These are phyloP conservation scores for Esox niger DNA, from an alignment of 2,113 vertebrate genomes.

Conservation along the genomic window DNA sequence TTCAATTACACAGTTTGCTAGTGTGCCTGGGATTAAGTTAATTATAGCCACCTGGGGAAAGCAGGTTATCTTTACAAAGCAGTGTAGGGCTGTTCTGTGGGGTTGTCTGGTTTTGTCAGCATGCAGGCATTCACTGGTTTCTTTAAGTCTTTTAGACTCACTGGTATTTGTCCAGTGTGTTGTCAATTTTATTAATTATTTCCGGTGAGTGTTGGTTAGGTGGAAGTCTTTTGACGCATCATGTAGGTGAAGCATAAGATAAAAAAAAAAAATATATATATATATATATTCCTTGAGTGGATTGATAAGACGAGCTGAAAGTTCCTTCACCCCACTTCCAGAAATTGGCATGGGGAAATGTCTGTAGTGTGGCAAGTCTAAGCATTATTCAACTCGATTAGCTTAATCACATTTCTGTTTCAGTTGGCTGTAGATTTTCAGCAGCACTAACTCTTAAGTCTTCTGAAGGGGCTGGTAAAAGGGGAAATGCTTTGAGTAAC, in stretches of 20 bases:
- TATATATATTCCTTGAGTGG: too few relatives aligned
- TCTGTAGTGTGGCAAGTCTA: too few relatives aligned
- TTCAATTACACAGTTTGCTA: conserved; percentile 14
- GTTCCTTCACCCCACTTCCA: background rate
- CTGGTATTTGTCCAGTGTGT: background rate
- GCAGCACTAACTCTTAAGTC: too few relatives aligned
- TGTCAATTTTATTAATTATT: background rate
- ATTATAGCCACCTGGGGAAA: conserved; percentile 46
- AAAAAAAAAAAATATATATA: too few relatives aligned
- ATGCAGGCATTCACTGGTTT: background rate
- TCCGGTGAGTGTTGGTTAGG: background rate
- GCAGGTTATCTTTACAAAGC: conserved; percentile 39
- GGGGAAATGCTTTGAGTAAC: conserved; percentile 25
- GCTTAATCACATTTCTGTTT: background rate
- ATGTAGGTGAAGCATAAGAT: too few relatives aligned
- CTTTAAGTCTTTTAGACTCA: background rate
- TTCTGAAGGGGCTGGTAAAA: conserved; percentile 4
- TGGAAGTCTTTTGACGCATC: background rate
- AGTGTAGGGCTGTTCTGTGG: background rate
- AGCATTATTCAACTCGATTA: background rate
- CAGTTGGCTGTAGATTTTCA: background rate
- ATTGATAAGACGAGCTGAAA: too few relatives aligned
- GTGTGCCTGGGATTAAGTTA: conserved; percentile 45
- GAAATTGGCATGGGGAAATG: too few relatives aligned
- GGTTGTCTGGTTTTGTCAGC: background rate